These are phyloP conservation scores for Atherinomorus stipes DNA, from an alignment of 2,113 vertebrate genomes.

Conservation along the genomic window DNA sequence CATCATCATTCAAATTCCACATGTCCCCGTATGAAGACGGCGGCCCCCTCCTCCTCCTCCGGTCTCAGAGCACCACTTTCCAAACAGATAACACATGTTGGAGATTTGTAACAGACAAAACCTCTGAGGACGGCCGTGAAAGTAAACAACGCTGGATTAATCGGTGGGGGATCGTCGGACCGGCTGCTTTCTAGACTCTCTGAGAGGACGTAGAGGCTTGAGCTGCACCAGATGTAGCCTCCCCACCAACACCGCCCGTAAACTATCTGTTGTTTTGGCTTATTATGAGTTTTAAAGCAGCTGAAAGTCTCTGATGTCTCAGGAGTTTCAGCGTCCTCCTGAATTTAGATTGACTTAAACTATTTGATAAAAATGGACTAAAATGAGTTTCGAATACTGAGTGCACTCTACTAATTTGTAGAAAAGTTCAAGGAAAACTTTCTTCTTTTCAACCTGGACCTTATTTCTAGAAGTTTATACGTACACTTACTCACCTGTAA, in stretches of 20 bases:
- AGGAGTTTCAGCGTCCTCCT: background rate
- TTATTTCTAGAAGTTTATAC: too few relatives aligned
- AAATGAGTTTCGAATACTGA: too few relatives aligned
- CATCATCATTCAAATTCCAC: conserved; percentile 51
- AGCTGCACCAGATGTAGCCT: background rate
- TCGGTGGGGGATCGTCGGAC: background rate
- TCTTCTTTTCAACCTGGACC: too few relatives aligned
- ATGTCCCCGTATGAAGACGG: conserved; percentile 16
- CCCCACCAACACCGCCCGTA: too few relatives aligned
- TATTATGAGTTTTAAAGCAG: too few relatives aligned
- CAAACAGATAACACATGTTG: conserved; percentile 48
- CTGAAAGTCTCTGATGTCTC: background rate
- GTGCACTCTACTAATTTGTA: too few relatives aligned
- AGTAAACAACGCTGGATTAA: conserved; percentile 18
- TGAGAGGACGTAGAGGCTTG: conserved; percentile 12
- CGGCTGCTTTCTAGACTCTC: background rate
- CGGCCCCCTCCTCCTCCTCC: background rate
- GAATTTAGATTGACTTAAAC: too few relatives aligned
- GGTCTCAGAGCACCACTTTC: conserved; percentile 1
- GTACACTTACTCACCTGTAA: too few relatives aligned
- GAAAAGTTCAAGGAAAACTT: too few relatives aligned
- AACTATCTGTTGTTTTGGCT: too few relatives aligned
- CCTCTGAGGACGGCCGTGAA: conserved; percentile 2
- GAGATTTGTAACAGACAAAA: conserved; percentile 1
- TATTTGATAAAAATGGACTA: too few relatives aligned